These are phyloP conservation scores for Noctua janthe DNA, from an alignment of 2,888 invertebrate species.

Conservation along the genomic window DNA sequence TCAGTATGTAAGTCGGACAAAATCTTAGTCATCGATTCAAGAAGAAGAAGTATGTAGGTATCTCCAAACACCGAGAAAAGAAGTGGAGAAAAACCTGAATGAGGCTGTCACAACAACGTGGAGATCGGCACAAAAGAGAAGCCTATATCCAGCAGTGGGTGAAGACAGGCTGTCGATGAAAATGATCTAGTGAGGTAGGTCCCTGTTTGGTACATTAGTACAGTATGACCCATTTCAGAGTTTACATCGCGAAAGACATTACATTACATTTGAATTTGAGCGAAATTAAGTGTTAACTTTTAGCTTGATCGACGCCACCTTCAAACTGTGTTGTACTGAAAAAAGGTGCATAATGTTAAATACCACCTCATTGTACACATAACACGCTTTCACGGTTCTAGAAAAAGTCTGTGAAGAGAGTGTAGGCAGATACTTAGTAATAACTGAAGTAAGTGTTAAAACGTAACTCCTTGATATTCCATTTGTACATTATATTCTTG, in stretches of 20 bases:
- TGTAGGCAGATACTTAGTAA: not conserved
- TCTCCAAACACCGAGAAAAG: not conserved
- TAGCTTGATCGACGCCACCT: too few relatives aligned
- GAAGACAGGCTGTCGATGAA: not conserved
- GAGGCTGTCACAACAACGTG: not conserved
- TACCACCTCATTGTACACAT: not conserved
- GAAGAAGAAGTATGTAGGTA: not conserved
- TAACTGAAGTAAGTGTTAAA: not conserved
- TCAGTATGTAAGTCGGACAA: not conserved
- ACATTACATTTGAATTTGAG: too few relatives aligned
- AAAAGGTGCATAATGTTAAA: not conserved
- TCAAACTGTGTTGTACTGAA: not conserved
- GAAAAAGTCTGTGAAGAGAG: not conserved
- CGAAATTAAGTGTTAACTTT: too few relatives aligned
- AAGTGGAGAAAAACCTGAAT: not conserved
- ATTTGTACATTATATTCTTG: not conserved
- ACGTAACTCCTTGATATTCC: not conserved
- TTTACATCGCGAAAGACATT: not conserved
- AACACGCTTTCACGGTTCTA: not conserved
- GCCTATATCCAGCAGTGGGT: not conserved
- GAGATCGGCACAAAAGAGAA: not conserved
- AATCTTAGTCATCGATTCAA: not conserved
- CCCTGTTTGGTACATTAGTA: not conserved
- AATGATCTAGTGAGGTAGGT: not conserved
- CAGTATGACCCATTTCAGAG: not conserved